Conservation (phyloP, 2,113 vertebrate genomes). For the Platycercus adscitus region DNA sequence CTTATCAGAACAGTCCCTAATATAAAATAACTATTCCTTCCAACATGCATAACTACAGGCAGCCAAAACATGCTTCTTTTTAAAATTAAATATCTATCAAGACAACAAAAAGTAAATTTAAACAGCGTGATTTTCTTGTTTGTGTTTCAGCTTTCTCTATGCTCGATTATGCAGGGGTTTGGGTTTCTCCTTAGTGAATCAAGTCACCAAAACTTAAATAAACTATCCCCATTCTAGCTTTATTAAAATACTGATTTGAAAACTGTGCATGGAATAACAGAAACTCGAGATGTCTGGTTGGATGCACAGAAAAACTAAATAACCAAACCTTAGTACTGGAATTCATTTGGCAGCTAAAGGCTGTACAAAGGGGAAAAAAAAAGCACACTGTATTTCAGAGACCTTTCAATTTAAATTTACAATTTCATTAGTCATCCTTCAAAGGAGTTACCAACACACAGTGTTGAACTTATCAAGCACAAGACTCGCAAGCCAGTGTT, state of each 20-base stretch:
- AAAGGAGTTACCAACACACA: constrained; percentile 7
- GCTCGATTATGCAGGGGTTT: constrained; percentile 40
- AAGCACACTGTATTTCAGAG: not conserved
- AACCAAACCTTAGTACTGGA: constrained; percentile 22
- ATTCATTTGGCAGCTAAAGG: constrained; percentile 20
- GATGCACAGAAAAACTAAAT: constrained; percentile 37
- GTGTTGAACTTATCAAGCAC: not conserved
- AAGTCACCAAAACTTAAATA: constrained; percentile 56
- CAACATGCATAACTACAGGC: not conserved
- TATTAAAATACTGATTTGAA: constrained; percentile 54
- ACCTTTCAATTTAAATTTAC: constrained; percentile 37
- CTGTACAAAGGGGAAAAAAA: not conserved
- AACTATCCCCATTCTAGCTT: constrained; percentile 41
- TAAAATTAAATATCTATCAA: constrained; percentile 20
- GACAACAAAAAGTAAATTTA: constrained; percentile 34
- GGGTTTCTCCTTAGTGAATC: constrained; percentile 46
- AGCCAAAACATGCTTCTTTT: not conserved
- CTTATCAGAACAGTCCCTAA: not conserved
- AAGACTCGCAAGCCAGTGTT: not conserved
- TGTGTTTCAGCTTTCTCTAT: constrained; percentile 61
- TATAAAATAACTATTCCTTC: not conserved
- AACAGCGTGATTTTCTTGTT: constrained; percentile 50
- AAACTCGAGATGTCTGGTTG: constrained; percentile 43
- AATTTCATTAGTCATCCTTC: constrained; percentile 47
- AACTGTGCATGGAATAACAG: constrained; percentile 49